Evolutionary conservation across 2,797 vertebrate genomes (phyloP).

Genomic region (Lithobates sylvaticus): DNA sequence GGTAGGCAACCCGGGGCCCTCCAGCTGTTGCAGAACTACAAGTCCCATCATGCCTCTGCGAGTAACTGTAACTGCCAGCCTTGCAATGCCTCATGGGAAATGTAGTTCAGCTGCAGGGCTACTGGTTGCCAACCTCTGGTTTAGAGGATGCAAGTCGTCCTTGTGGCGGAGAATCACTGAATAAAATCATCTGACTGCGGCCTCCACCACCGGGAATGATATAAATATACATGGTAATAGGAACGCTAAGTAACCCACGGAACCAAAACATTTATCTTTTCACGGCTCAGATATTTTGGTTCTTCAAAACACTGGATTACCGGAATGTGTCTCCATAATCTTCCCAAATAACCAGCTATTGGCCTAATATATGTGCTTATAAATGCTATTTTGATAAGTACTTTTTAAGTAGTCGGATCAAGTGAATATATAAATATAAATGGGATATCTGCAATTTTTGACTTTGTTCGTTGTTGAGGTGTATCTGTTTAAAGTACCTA

Average conservation of each 20-base stretch:
- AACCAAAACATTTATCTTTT: slow-evolving; percentile 7
- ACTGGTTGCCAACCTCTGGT: no score
- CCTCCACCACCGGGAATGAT: no score
- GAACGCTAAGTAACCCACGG: not conserved
- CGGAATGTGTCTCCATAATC: slow-evolving; percentile 21
- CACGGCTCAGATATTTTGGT: slow-evolving; percentile 14
- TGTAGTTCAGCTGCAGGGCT: no score
- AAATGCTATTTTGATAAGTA: slow-evolving; percentile 29
- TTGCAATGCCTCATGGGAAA: no score
- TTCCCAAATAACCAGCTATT: not conserved
- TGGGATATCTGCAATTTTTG: slow-evolving; percentile 18
- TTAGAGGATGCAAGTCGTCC: no score
- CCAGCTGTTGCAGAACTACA: no score
- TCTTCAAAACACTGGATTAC: slow-evolving; percentile 16
- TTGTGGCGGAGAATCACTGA: no score
- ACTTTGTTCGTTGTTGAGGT: slow-evolving; percentile 13
- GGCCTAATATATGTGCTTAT: slow-evolving; percentile 34
- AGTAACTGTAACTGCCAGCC: no score
- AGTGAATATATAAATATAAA: slow-evolving; percentile 36
- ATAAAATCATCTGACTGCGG: no score
- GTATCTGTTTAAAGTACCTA: not conserved
- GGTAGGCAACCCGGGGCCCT: no score
- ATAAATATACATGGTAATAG: no score
- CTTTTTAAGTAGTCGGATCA: slow-evolving; percentile 31
- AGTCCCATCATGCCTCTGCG: no score